Base-by-base conservation (phyloP, 2,797 vertebrate genomes). In the Sphaeramia orbicularis region DNA sequence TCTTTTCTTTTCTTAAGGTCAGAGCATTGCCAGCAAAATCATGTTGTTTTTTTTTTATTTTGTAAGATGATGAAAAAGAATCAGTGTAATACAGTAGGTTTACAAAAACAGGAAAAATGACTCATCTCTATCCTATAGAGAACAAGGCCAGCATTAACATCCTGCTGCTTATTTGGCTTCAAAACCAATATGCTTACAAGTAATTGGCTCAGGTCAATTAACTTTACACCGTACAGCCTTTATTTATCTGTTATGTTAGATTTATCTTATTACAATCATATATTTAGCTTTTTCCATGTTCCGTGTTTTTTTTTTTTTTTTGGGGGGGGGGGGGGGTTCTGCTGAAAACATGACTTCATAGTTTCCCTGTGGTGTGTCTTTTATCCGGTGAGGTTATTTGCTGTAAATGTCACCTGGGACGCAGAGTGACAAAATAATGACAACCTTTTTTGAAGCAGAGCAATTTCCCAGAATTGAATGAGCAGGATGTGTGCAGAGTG, bases 351-450 rank as follows among this genome's bases (percentile, higher is more conserved):
- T 54, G 65, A 87, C 80, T 86, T 89, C 65, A 65, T 80, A 65
- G 83, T 59, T 70, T 64, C 65, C 71, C 68, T 61, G 69, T 78
- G 66, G 60, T 43, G 14, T 83, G 79, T 73, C 71, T 69, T 79
- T 88, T 78, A 71, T 71, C 76, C 63, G 52, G 16, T 73, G 78
- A 87, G 84, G 82, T 88, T 92, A 92, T 94, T 93, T 92, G 86
- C 91, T 87, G 72, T 91, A 93, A 94, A 93, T 93, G 92, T 92
- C 93, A 94, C 86, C 86, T 88, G 88, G 87, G 90, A 92, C 60
- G 53, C 80, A 79, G 89, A 89, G 90, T 93, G 91, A 93, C 89
- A 92, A 92, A 93, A 91, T 93, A 94, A 94, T 94, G 90, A 92
- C 90, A 92, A 87, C 85, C 84, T 84, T 85, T 89, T 92, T 93